Percentiles rank a stretch among this genome's conserved stretches.
These are phyloP conservation scores for Gobio occitaniae DNA, from an alignment of 2,797 vertebrate species.

Conservation along the genomic window DNA sequence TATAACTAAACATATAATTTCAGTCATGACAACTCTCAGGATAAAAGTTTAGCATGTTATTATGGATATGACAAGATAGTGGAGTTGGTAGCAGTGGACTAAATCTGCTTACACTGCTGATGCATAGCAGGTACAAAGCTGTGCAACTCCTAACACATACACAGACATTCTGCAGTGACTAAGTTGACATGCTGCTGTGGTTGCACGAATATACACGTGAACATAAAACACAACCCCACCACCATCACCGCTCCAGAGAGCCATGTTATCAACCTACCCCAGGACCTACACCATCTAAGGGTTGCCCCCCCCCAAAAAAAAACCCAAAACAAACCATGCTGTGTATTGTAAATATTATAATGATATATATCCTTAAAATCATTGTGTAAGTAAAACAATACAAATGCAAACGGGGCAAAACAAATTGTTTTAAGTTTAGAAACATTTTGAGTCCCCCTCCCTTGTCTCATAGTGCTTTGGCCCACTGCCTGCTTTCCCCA, in stretches of 20 bases:
- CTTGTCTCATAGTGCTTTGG: no score
- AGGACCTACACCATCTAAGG: no score
- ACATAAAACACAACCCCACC: not conserved
- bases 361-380: no score
- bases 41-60: not conserved
- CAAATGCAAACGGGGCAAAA: no score
- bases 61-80: not conserved
- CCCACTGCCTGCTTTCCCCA: no score
- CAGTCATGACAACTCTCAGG: not conserved
- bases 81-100: not conserved
- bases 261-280: not conserved
- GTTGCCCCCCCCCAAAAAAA: no score
- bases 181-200: slow-evolving; percentile 4
- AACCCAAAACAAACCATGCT: no score
- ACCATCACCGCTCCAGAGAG: not conserved
- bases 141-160: not conserved
- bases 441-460: no score
- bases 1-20: not conserved
- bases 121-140: not conserved
- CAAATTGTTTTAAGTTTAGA: no score
- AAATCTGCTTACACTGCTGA: not conserved
- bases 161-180: not conserved
- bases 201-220: not conserved
- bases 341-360: no score
- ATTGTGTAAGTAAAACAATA: no score